Conservation (phyloP, 2,888 invertebrate species). For the Homarus gammarus region DNA sequence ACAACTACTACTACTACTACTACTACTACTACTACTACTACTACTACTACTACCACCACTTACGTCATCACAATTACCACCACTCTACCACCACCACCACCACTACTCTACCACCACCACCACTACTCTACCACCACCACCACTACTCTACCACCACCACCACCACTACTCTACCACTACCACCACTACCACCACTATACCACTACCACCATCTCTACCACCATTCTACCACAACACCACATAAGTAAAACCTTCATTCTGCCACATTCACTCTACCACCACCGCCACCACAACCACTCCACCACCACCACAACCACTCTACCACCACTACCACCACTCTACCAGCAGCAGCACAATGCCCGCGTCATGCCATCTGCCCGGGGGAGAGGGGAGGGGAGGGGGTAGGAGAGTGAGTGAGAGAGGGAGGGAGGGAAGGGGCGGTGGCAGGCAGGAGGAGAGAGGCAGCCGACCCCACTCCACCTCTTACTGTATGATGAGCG, state of each 20-base stretch:
- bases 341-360: neutral
- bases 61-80: neutral
- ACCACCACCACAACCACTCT: neutral
- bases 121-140: no score
- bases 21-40: neutral
- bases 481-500: neutral
- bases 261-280: neutral
- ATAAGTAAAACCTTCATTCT: no score
- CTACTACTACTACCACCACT: neutral
- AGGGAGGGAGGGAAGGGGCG: no score
- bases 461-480: neutral
- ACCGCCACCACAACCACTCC: neutral
- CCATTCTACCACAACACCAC: no score
- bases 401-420: no score
- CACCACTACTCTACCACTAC: no score
- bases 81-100: neutral
- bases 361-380: conserved; percentile 3
- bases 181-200: no score
- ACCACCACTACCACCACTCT: no score
- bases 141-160: no score
- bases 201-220: no score
- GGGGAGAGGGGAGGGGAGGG: neutral
- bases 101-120: no score
- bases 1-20: neutral
- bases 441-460: no score